phyloP scores from a whole-genome alignment of 2,113 vertebrate species.

The Rattus norvegicus region GRCr8 NC_086020.1:108068001-108068500 shows the following conservation, averaged over 20 bases:
- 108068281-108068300: slow-evolving; percentile 44
- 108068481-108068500: not conserved
- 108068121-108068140: slow-evolving; percentile 26
- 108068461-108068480: not conserved
- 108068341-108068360: slow-evolving; percentile 59
- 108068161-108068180: slow-evolving; percentile 56
- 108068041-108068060: not conserved
- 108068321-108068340: slow-evolving; percentile 59
- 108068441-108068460: not conserved
- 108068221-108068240: slow-evolving; percentile 77
- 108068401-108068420: not conserved
- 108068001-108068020: not conserved
- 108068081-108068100: not conserved
- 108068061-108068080: not conserved
- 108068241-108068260: slow-evolving; percentile 66
- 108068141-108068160: slow-evolving; percentile 64
- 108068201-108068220: slow-evolving; percentile 69
- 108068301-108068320: slow-evolving; percentile 24
- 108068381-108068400: not conserved
- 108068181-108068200: slow-evolving; percentile 61
- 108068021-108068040: not conserved
- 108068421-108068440: not conserved
- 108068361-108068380: slow-evolving; percentile 40
- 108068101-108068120: not conserved
- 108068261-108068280: slow-evolving; percentile 62